A percentile compares a stretch with the other conserved stretches of the same genome.
phyloP scores from a whole-genome alignment of 1,140 invertebrate genomes.

The Macrotrachela quadricornifera region DNA sequence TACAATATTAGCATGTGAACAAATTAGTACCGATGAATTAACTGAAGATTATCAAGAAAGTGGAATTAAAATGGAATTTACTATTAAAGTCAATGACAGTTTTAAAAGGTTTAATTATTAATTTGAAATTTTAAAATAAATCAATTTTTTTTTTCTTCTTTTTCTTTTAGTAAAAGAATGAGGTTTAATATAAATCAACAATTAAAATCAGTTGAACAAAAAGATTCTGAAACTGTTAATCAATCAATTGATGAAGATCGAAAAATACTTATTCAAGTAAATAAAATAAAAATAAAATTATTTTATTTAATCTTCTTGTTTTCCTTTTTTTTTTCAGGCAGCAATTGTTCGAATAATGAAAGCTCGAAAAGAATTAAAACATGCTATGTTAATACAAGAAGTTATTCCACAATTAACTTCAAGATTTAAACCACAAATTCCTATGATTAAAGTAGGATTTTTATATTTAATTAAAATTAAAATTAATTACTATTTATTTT shows the following conservation, averaged over 20 bases:
- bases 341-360: constrained; percentile 99
- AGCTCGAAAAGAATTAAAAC: constrained; percentile 80
- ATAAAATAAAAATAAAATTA: too few relatives aligned
- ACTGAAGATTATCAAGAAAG: too few relatives aligned
- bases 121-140: too few relatives aligned
- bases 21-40: too few relatives aligned
- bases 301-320: too few relatives aligned
- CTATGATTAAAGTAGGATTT: constrained; percentile 64
- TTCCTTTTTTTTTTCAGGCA: constrained; percentile 31
- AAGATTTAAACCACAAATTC: constrained; percentile 88
- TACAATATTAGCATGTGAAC: constrained; percentile 44
- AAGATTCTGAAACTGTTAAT: constrained; percentile 87
- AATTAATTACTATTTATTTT: constrained; percentile 20
- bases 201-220: constrained; percentile 81
- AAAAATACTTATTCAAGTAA: constrained; percentile 68
- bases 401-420: constrained; percentile 78
- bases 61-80: too few relatives aligned
- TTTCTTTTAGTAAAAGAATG: constrained; percentile 63
- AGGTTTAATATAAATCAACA: constrained; percentile 95
- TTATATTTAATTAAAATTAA: background rate
- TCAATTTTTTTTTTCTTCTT: too few relatives aligned
- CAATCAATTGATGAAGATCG: constrained; percentile 96
- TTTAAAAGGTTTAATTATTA: too few relatives aligned
- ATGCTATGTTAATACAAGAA: constrained; percentile 82
- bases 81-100: too few relatives aligned